Evolutionary conservation across 2,797 vertebrate genomes (phyloP).

Genomic region (Darevskia nairensis): DNA sequence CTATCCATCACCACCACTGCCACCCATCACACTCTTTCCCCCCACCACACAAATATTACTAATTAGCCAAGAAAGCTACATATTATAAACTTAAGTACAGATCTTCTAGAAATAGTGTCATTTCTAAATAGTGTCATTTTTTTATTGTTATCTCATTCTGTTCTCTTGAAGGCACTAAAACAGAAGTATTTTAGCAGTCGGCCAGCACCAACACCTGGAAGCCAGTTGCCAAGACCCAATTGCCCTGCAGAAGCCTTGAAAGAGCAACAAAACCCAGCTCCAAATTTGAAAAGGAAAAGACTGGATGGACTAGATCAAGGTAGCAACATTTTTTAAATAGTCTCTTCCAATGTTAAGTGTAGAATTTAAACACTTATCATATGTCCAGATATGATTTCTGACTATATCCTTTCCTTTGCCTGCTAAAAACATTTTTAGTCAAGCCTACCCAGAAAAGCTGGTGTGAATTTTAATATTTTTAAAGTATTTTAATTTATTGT

Average conservation of each 20-base stretch:
- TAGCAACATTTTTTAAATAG: constrained; percentile 64
- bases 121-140: too few species aligned
- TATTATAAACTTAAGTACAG: background rate
- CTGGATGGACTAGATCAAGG: constrained; percentile 88
- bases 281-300: constrained; percentile 90
- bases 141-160: background rate
- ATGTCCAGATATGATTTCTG: background rate
- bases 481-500: too few species aligned
- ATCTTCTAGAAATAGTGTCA: background rate
- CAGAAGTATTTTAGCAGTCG: constrained; percentile 93
- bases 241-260: constrained; percentile 88
- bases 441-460: too few species aligned
- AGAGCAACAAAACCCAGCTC: constrained; percentile 84
- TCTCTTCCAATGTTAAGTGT: background rate
- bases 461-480: too few species aligned
- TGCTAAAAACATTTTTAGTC: too few species aligned
- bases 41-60: background rate
- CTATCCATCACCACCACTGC: background rate
- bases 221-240: constrained; percentile 91
- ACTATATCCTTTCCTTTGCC: too few species aligned
- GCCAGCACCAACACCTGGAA: constrained; percentile 91
- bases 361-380: background rate
- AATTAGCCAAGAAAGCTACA: background rate
- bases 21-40: background rate
- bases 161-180: constrained; percentile 87